A percentile compares a stretch with the other conserved stretches of the same genome.
These are phyloP conservation scores for Syngnathoides biaculeatus DNA, from an alignment of 2,113 vertebrate genomes.

Conservation along the genomic window DNA sequence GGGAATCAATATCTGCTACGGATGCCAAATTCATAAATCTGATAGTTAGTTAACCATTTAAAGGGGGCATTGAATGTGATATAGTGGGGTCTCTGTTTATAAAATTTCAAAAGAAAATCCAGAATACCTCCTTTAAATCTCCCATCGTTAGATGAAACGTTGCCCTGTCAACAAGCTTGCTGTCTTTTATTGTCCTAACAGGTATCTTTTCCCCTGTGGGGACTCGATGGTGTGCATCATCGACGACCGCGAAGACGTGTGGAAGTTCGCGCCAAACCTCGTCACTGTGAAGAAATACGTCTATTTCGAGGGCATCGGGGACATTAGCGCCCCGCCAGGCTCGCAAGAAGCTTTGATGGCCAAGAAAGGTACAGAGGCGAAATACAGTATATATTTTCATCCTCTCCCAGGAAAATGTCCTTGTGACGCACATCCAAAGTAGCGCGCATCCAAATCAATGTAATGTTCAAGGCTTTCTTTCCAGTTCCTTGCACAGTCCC, in stretches of 20 bases:
- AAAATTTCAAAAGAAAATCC: no score
- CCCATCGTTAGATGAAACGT: no score
- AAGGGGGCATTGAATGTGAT: not conserved
- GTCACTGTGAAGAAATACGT: slow-evolving; percentile 98
- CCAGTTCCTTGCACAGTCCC: slow-evolving; percentile 3
- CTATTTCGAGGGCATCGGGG: slow-evolving; percentile 94
- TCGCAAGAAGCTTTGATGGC: slow-evolving; percentile 80
- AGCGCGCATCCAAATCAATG: not conserved
- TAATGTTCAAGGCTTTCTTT: not conserved
- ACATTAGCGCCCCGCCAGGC: slow-evolving; percentile 90
- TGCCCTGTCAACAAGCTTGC: not conserved
- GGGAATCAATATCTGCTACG: slow-evolving; percentile 21
- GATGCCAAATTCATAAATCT: not conserved
- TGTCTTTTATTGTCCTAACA: slow-evolving; percentile 42
- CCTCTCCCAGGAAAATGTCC: not conserved
- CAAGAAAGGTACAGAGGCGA: slow-evolving; percentile 77
- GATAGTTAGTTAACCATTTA: not conserved
- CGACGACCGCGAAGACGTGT: slow-evolving; percentile 97
- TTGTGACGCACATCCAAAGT: slow-evolving; percentile 3
- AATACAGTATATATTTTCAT: not conserved
- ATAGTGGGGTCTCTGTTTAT: no score
- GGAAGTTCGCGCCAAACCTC: slow-evolving; percentile 97
- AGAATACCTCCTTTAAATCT: no score
- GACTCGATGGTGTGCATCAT: slow-evolving; percentile 99
- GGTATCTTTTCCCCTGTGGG: slow-evolving; percentile 95